Conservation (phyloP, 1,140 invertebrate species). For the Drosophila chauvacae region DNA sequence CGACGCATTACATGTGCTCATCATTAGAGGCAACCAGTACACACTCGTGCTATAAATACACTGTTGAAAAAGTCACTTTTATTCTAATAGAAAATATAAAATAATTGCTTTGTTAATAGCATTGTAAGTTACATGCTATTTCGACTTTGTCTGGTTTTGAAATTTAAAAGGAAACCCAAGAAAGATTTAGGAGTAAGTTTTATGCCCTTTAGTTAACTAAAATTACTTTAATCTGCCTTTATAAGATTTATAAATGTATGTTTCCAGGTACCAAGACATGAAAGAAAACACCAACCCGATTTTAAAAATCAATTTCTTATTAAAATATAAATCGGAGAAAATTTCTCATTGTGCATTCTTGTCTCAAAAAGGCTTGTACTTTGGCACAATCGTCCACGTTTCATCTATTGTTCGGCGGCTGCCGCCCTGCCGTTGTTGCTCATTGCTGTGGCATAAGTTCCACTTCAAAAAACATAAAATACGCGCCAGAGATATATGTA, state of each 20-base stretch:
- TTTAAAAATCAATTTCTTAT: neutral
- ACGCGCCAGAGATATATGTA: conserved; percentile 52
- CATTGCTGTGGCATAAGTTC: conserved; percentile 73
- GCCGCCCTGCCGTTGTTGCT: conserved; percentile 26
- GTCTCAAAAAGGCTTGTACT: conserved; percentile 34
- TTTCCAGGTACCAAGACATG: too few relatives aligned
- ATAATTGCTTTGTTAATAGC: neutral
- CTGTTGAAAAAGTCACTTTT: conserved; percentile 18
- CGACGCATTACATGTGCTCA: conserved; percentile 79
- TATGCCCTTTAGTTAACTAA: too few relatives aligned
- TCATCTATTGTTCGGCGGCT: conserved; percentile 75
- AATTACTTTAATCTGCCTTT: too few relatives aligned
- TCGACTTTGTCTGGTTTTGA: neutral
- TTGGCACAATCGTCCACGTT: conserved; percentile 79
- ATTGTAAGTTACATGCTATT: neutral
- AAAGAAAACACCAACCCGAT: neutral
- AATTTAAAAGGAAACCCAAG: neutral
- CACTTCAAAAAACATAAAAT: conserved; percentile 83
- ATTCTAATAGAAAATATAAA: neutral
- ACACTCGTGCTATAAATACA: conserved; percentile 29
- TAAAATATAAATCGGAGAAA: neutral
- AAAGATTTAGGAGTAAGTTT: too few relatives aligned
- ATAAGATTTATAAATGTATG: too few relatives aligned
- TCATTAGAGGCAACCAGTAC: conserved; percentile 61
- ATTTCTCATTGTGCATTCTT: conserved; percentile 6